Conservation (phyloP, 2,113 vertebrate genomes). For the Trogon melanurus region DNA sequence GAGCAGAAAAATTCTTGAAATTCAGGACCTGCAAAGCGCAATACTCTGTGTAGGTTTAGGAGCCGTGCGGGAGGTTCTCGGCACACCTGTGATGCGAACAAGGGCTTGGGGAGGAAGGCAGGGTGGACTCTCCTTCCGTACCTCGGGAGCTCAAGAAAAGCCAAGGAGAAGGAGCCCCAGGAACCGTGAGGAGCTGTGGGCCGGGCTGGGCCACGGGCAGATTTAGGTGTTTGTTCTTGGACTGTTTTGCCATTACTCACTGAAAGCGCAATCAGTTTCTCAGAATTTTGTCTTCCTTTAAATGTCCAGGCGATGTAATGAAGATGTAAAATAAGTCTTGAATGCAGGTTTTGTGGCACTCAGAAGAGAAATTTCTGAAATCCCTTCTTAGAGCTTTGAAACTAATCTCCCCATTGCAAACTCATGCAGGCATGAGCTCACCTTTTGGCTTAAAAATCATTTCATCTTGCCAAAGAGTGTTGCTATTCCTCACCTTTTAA, state of each 20-base stretch:
- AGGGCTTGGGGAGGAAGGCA: background rate
- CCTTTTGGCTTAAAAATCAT: conserved; percentile 55
- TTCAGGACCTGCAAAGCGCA: background rate
- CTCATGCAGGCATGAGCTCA: conserved; percentile 15
- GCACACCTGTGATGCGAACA: background rate
- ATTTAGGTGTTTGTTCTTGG: conserved; percentile 43
- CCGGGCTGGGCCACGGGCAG: background rate
- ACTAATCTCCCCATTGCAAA: background rate
- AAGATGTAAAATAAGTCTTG: conserved; percentile 17
- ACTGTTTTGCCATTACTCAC: background rate
- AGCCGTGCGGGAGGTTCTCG: background rate
- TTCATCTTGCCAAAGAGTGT: conserved; percentile 15
- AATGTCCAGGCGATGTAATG: background rate
- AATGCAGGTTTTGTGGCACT: background rate
- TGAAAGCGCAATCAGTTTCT: background rate
- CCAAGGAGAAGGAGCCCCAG: background rate
- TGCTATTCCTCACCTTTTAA: conserved; percentile 46
- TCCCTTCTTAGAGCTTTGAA: background rate
- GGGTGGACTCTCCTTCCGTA: background rate
- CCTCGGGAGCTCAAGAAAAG: background rate
- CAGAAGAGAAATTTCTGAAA: background rate
- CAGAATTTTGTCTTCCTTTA: conserved; percentile 13
- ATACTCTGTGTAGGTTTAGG: background rate
- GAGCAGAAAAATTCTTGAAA: background rate
- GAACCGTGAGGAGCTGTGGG: rapidly evolving